These are phyloP conservation scores for Poeciliopsis retropinna DNA, from an alignment of 2,113 vertebrate species.

Conservation along the genomic window DNA sequence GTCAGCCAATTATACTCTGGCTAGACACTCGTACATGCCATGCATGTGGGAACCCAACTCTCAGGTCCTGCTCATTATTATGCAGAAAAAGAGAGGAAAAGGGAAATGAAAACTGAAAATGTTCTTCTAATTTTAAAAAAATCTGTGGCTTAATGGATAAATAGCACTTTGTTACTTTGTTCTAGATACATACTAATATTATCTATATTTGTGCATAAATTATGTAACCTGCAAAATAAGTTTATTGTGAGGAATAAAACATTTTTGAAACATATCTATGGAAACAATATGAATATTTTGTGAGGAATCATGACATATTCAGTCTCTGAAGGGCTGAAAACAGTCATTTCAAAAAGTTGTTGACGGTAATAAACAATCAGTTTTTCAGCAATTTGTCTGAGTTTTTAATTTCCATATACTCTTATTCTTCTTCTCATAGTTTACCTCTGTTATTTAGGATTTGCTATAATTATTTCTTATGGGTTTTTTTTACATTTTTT, in stretches of 20 bases:
- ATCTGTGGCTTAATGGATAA: neutral
- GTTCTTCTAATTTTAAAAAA: neutral
- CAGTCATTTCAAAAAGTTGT: neutral
- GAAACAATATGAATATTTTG: no score
- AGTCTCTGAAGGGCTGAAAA: no score
- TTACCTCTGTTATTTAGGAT: neutral
- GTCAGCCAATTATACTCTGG: conserved; percentile 70
- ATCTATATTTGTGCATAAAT: no score
- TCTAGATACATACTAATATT: no score
- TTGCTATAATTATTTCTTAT: neutral
- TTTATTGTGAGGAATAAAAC: no score
- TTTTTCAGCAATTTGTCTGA: no score
- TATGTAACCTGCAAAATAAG: no score
- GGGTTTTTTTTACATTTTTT: neutral
- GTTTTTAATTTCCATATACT: no score
- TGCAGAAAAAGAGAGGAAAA: neutral
- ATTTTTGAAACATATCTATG: no score
- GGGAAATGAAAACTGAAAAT: neutral
- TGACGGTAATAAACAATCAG: neutral
- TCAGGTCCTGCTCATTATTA: conserved; percentile 8
- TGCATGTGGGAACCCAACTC: conserved; percentile 45
- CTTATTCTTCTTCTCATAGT: neutral
- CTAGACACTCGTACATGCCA: conserved; percentile 63
- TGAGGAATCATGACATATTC: no score
- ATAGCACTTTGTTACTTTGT: neutral